These are phyloP conservation scores for Drosophila fungiperda DNA, from an alignment of 2,888 invertebrate species.

Conservation along the genomic window DNA sequence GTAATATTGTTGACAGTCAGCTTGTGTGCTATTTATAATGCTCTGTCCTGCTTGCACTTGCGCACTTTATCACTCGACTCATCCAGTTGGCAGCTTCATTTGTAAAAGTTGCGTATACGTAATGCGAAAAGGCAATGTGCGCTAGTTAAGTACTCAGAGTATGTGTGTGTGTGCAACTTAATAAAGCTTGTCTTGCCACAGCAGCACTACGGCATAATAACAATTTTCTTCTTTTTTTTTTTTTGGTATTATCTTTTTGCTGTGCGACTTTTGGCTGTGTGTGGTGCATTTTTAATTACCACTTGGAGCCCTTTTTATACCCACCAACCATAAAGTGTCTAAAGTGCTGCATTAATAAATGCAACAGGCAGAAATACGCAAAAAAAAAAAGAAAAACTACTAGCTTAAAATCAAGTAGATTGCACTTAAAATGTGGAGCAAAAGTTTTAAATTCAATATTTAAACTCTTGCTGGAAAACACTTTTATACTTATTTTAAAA, in stretches of 20 bases:
- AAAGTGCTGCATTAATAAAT: neutral
- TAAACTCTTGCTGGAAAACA: neutral
- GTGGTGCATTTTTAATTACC: constrained; percentile 63
- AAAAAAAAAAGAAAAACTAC: neutral
- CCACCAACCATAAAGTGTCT: constrained; percentile 18
- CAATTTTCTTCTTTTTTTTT: constrained; percentile 34
- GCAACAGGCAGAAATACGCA: constrained; percentile 9
- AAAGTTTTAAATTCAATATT: neutral
- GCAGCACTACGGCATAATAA: constrained; percentile 55
- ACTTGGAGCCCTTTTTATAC: constrained; percentile 43
- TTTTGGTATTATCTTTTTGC: constrained; percentile 4
- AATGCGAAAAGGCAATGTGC: constrained; percentile 49
- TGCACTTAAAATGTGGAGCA: neutral
- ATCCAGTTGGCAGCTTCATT: constrained; percentile 64
- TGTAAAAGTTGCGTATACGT: constrained; percentile 71
- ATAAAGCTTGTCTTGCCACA: constrained; percentile 60
- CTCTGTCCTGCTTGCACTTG: constrained; percentile 34
- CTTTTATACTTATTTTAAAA: neutral
- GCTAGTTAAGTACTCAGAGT: constrained; percentile 39
- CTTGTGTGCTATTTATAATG: constrained; percentile 32
- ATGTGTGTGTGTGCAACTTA: constrained; percentile 45
- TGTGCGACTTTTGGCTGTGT: constrained; percentile 47
- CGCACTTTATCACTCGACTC: constrained; percentile 46
- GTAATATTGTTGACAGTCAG: constrained; percentile 40
- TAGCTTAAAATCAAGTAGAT: neutral